Evolutionary conservation across 2,113 vertebrate genomes (phyloP).

Genomic region (Malurus alboscapulatus): DNA sequence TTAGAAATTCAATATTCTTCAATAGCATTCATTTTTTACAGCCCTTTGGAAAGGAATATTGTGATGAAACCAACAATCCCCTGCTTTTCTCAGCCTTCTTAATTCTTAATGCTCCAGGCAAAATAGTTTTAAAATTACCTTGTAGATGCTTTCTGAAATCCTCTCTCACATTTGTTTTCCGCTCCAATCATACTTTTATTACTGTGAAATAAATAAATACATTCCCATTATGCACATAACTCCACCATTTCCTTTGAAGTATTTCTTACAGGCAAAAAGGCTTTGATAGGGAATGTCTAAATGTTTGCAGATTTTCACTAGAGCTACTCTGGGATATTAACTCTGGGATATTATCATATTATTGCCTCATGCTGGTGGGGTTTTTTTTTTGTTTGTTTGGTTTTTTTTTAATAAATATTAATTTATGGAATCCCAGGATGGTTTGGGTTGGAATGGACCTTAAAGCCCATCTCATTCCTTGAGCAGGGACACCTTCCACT

Average conservation of each 20-base stretch:
- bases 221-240: not conserved
- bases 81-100: not conserved
- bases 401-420: not conserved
- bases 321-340: not conserved
- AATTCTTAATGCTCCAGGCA: not conserved
- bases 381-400: not conserved
- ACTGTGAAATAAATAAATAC: slow-evolving; percentile 36
- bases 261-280: not conserved
- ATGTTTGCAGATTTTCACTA: not conserved
- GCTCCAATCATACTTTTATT: not conserved
- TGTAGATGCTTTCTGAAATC: slow-evolving; percentile 18
- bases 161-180: slow-evolving; percentile 2
- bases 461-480: not conserved
- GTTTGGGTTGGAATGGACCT: not conserved
- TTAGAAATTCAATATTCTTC: slow-evolving; percentile 6
- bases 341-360: not conserved
- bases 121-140: slow-evolving; percentile 16
- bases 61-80: not conserved
- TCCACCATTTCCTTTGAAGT: not conserved
- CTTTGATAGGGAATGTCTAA: not conserved
- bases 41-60: not conserved
- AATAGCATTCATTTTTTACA: not conserved
- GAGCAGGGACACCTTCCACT: not conserved
- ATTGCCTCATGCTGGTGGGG: not conserved
- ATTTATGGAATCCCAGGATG: not conserved